Base-by-base conservation (phyloP, 2,113 vertebrate genomes). In the Redunca redunca region DNA sequence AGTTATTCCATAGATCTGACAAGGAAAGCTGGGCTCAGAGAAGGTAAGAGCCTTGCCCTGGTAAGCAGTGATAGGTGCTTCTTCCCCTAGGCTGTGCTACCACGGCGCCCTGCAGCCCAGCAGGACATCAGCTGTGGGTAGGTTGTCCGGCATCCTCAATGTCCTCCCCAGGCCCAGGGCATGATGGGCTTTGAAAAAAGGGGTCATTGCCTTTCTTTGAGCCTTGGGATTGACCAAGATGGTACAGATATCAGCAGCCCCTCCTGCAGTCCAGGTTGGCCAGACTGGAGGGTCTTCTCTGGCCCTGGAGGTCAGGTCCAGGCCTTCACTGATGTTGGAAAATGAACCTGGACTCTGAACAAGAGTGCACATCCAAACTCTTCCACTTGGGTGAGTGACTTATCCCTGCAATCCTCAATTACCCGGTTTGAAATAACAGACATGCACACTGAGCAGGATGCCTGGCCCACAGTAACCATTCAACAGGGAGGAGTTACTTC, bases 361-460 rank as follows among this genome's bases (percentile, higher is more conserved):
- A 43, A n/a, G 46, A 33, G 5, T 48, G 9, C 10, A 57, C 48
- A 55, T 48, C 40, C 52, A 52, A 53, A 57, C 55, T 62, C 90
- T 60, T 12, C 36, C 46, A 4, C 25, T 52, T 58, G 64, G 52
- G 19, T 15, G 26, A 78, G 5, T 36, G 53, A 25, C 84, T 87
- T 50, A 30, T 10, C 43, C 77, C 52, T 71, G 30, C 33, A 43
- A n/a, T 26, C 46, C 19, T 52, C 50, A 1, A 2, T 60, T 52
- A 92, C 14, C 62, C 33, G 3, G 23, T 53, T 15, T 58, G 77
- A 64, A 87, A 43, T 46, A 43, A 53, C 67, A 48, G 26, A 62
- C 0, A 2, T 3, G 12, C 2, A 2, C 3, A 5, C 12, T 9
- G n/a, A 53, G 30, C 30, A 28, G 26, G 25, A 67, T 2, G 23